phyloP scores from a whole-genome alignment of 2,888 invertebrate species.

The Drosophila mettleri region DNA sequence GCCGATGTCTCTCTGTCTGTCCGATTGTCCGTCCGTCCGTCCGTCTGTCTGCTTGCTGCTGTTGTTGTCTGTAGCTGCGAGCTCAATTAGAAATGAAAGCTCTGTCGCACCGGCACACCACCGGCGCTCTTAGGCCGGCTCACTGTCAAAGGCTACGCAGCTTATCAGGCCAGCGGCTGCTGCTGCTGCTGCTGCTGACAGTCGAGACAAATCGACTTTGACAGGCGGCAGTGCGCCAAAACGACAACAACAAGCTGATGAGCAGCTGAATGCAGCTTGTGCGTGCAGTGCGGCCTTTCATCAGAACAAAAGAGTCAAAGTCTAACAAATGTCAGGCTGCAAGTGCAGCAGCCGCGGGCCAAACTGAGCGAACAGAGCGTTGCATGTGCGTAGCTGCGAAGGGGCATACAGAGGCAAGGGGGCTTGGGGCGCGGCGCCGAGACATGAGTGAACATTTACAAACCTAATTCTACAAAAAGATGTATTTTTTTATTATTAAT shows the following conservation, averaged over 20 bases:
- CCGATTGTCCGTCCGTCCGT: neutral
- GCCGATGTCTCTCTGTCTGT: neutral
- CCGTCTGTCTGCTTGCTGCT: neutral
- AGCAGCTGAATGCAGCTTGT: constrained; percentile 54
- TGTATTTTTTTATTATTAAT: no score
- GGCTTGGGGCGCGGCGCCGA: no score
- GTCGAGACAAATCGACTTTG: constrained; percentile 69
- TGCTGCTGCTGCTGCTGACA: constrained; percentile 39
- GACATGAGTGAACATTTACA: neutral
- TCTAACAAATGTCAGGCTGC: constrained; percentile 39
- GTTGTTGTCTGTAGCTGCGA: constrained; percentile 21
- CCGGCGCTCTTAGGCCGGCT: neutral
- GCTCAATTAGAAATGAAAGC: constrained; percentile 57
- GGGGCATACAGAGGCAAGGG: no score
- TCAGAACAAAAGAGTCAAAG: constrained; percentile 33
- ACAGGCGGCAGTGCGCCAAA: constrained; percentile 66
- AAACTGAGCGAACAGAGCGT: neutral
- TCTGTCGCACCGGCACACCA: neutral
- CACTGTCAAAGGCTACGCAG: constrained; percentile 50
- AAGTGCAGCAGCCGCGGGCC: constrained; percentile 12
- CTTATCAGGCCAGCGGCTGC: constrained; percentile 59
- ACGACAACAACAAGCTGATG: constrained; percentile 29
- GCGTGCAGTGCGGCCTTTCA: constrained; percentile 48
- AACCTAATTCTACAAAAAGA: no score
- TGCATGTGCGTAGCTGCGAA: neutral